These are phyloP conservation scores for Mythimna loreyi DNA, from an alignment of 2,888 invertebrate genomes.

Conservation along the genomic window DNA sequence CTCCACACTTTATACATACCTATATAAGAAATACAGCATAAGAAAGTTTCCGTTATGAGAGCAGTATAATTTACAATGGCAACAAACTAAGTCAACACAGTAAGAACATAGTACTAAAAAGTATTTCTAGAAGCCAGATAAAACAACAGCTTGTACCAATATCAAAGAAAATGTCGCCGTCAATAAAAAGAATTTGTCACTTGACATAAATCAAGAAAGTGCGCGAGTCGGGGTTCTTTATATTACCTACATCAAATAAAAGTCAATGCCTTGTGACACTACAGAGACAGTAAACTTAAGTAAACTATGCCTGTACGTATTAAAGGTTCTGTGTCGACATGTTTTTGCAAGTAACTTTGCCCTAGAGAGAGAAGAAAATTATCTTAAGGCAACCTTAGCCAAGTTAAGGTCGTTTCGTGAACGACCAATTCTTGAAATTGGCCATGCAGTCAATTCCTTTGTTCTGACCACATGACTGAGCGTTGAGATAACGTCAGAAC, in stretches of 20 bases:
- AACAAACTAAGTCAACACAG: neutral
- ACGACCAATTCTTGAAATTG: too few relatives aligned
- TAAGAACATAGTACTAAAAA: too few relatives aligned
- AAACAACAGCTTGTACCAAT: constrained; percentile 1
- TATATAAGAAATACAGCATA: too few relatives aligned
- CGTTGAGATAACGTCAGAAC: too few relatives aligned
- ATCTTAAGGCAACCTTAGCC: too few relatives aligned
- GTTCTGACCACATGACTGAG: too few relatives aligned
- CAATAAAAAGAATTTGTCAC: constrained; percentile 28
- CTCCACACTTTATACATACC: too few relatives aligned
- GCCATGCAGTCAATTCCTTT: too few relatives aligned
- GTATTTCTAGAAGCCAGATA: neutral
- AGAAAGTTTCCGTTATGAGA: neutral
- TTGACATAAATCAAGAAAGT: constrained; percentile 46
- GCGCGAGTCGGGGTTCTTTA: constrained; percentile 30
- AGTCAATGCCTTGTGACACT: constrained; percentile 7
- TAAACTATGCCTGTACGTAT: neutral
- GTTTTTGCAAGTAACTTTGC: neutral
- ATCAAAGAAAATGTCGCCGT: constrained; percentile 1
- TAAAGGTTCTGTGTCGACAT: neutral
- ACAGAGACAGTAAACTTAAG: neutral
- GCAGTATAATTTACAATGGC: neutral
- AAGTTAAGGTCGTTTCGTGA: too few relatives aligned
- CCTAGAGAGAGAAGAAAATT: too few relatives aligned
- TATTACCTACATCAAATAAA: constrained; percentile 48